A percentile compares a stretch with the other conserved stretches of the same genome.
phyloP scores from a whole-genome alignment of 1,140 invertebrate genomes.

The Trigoniulus corallinus region DNA sequence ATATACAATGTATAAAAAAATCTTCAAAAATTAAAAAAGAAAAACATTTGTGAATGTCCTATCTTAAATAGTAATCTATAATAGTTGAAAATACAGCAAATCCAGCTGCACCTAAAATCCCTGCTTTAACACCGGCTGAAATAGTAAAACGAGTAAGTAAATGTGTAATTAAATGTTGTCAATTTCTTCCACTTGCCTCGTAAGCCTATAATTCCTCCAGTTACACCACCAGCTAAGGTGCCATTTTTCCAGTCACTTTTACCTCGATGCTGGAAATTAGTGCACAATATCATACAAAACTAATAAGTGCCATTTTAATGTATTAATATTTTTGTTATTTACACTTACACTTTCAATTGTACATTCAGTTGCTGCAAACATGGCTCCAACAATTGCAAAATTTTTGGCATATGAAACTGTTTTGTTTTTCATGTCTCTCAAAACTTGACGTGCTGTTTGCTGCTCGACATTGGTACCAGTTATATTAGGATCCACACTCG shows the following conservation, averaged over 20 bases:
- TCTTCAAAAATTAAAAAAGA: too few relatives aligned
- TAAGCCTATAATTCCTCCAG: slow-evolving; percentile 85
- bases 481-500: slow-evolving; percentile 73
- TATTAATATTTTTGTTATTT: slow-evolving; percentile 3
- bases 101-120: slow-evolving; percentile 74
- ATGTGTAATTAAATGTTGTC: slow-evolving; percentile 1
- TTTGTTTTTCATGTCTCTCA: slow-evolving; percentile 79
- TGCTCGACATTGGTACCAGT: slow-evolving; percentile 50
- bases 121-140: slow-evolving; percentile 82
- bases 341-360: slow-evolving; percentile 63
- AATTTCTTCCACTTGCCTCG: slow-evolving; percentile 39
- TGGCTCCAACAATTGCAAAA: slow-evolving; percentile 82
- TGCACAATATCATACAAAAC: too few relatives aligned
- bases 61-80: slow-evolving; percentile 88
- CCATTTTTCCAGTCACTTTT: slow-evolving; percentile 94
- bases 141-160: slow-evolving; percentile 17
- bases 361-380: slow-evolving; percentile 88
- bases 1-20: too few relatives aligned
- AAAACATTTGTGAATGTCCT: background rate
- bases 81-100: slow-evolving; percentile 90
- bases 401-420: slow-evolving; percentile 90
- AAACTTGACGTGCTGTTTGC: slow-evolving; percentile 64
- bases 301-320: slow-evolving; percentile 3
- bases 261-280: slow-evolving; percentile 50
- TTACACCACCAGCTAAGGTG: slow-evolving; percentile 79